Evolutionary conservation across 2,113 vertebrate species (phyloP).

Genomic region (Thunnus maccoyii): DNA sequence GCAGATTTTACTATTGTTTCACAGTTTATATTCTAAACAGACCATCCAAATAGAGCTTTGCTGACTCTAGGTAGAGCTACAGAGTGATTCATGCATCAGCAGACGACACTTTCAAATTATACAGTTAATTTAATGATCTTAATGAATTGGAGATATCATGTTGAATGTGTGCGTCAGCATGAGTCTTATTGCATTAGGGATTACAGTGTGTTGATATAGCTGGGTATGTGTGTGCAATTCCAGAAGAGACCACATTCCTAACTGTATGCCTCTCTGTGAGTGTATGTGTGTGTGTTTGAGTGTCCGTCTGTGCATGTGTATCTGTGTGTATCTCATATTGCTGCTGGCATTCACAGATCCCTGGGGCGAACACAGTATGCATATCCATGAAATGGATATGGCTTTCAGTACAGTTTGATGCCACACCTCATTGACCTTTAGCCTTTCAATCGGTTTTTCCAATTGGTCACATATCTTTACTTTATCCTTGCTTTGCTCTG

Average conservation of each 20-base stretch:
- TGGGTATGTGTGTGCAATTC: slow-evolving; percentile 21
- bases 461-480: slow-evolving; percentile 74
- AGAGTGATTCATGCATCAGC: not conserved
- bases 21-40: not conserved
- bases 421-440: slow-evolving; percentile 77
- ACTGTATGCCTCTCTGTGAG: slow-evolving; percentile 8
- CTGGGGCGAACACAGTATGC: slow-evolving; percentile 44
- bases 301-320: slow-evolving; percentile 5
- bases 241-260: slow-evolving; percentile 34
- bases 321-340: slow-evolving; percentile 68
- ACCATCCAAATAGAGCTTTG: not conserved
- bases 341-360: slow-evolving; percentile 66
- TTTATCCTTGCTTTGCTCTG: slow-evolving; percentile 46
- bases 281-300: slow-evolving; percentile 25
- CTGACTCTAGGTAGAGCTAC: not conserved
- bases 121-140: slow-evolving; percentile 19
- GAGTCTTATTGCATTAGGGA: slow-evolving; percentile 38
- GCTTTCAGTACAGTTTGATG: slow-evolving; percentile 71
- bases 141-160: slow-evolving; percentile 27
- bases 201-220: slow-evolving; percentile 24
- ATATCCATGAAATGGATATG: slow-evolving; percentile 74
- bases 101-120: slow-evolving; percentile 18
- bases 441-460: slow-evolving; percentile 75
- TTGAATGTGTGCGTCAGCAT: not conserved
- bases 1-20: slow-evolving; percentile 8